Evolutionary conservation across 2,113 vertebrate species (phyloP).

Genomic region (Glareola pratincola): DNA sequence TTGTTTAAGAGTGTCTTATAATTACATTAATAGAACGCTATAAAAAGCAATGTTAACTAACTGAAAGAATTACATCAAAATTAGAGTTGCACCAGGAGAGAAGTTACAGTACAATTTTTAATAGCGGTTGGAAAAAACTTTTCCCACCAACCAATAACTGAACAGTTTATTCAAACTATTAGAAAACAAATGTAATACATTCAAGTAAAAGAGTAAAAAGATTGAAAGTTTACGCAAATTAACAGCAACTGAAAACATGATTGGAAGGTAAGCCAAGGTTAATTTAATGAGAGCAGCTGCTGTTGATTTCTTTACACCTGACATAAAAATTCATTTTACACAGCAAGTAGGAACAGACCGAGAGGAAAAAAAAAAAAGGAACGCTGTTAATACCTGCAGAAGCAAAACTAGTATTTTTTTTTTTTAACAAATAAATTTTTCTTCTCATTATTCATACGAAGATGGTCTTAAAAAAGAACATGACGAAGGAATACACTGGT

Average conservation of each 20-base stretch:
- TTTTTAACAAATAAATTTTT: not conserved
- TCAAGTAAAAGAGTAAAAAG: not conserved
- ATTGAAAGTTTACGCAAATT: conserved; percentile 26
- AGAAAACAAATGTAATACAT: conserved; percentile 50
- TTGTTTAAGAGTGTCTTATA: conserved; percentile 9
- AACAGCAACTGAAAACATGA: conserved; percentile 65
- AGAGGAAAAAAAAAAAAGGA: not conserved
- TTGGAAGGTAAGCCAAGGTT: conserved; percentile 35
- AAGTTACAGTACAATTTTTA: not conserved
- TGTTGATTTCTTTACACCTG: conserved; percentile 46
- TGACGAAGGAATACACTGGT: not conserved
- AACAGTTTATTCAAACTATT: conserved; percentile 42
- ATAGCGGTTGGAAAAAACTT: conserved; percentile 48
- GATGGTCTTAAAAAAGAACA: not conserved
- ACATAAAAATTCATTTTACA: conserved; percentile 38
- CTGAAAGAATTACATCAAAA: conserved; percentile 19
- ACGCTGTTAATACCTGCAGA: conserved; percentile 39
- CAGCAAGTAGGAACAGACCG: conserved; percentile 32
- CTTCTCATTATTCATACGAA: not conserved
- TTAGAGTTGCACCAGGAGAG: not conserved
- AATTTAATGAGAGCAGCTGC: conserved; percentile 49
- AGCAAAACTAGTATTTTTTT: not conserved
- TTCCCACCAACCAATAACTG: conserved; percentile 31
- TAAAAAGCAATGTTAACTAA: not conserved
- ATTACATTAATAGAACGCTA: not conserved